Evolutionary conservation across 2,888 invertebrate species (phyloP), one percentile per base, ranked within the genome.

Genomic region (Ernsta delagoae): DNA sequence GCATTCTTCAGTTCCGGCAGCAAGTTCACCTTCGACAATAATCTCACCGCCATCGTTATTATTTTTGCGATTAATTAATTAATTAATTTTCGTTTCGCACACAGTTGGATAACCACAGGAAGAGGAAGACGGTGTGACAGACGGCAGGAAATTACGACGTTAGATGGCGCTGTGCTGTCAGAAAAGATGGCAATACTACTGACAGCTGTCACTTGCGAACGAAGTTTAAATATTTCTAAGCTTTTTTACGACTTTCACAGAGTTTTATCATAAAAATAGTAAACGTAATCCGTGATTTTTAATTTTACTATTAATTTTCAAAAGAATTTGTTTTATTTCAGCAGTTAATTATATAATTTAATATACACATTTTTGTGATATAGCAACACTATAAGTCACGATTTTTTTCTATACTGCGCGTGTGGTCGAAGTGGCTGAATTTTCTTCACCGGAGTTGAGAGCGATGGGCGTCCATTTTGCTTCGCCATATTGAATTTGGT

Each of bases 401-500:
- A 36, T 11, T 50, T 70, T 70, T 78, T 79, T 78, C 78, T 75
- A 75, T 75, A 70, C 56, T 77, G 39, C 9, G 63, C 77, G 77
- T 83, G 75, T 82, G 78, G 5, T 48, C 45, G 12, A 56, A 11
- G 71, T 76, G 71, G 75, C 59, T 78, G 79, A 83, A 84, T 87
- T 87, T 82, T 82, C 81, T 81, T 83, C 71, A 45, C 61, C 60
- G 65, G 72, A 72, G 73, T 75, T 72, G 75, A 75, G 74, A 65
- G 75, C 77, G 73, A 70, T 75, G 84, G 89, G 93, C 92, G 92
- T 93, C 93, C 94, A 93, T 94, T 92, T 93, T 93, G 91, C 89
- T 84, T 88, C 93, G 94, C 94, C 93, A 94, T 94, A 92, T 93
- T 93, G 92, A 92, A 94, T 94, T 93, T 93, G 90, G 93, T 94